Base-by-base conservation (phyloP, 2,797 vertebrate genomes). In the Arctocebus calabarensis region DNA sequence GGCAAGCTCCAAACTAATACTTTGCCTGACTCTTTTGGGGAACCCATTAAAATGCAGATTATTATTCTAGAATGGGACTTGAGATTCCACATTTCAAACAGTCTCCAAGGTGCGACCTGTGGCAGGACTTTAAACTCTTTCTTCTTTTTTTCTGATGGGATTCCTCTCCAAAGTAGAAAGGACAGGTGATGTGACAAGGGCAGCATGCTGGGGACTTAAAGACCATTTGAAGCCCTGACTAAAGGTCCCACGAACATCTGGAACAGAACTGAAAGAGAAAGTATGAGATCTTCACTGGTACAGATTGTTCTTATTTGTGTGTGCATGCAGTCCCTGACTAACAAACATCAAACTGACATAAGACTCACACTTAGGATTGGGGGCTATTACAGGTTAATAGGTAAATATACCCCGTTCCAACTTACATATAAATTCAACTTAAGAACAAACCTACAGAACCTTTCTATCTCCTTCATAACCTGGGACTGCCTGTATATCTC, bases 61-160 rank as follows among this genome's bases (percentile, higher is more conserved):
- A 75, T 74, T 88, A 82, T 62, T 92, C 48, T 79, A 23, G 75
- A 52, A n/a, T 82, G 61, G 74, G 40, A n/a, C 14, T 84, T n/a
- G 59, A 61, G 84, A 91, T 61, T 71, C 40, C 75, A 45, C 14
- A 66, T 84, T 70, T 91, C 59, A 34, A 48, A 40, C 14, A 88
- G 4, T 7, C 25, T 90, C 29, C 7, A 7, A 43, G 55, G 14
- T 62, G 14, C 64, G 61, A 48, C 74, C n/a, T 73, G 20, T n/a
- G 75, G 40, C 9, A 68, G 55, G 27, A 81, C 52, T 79, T 93
- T 55, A 83, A 94, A 83, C 11, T 64, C 52, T 6, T 40, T 75
- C 78, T 52, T 94, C 83, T 59, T 95, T 93, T 93, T 95, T n/a
- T 64, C 64, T 79, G 19, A 70, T 20, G 29, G 37, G 29, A 61